These are phyloP conservation scores for Saccostrea glomerata DNA, from an alignment of 1,140 invertebrate genomes.

Conservation along the genomic window DNA sequence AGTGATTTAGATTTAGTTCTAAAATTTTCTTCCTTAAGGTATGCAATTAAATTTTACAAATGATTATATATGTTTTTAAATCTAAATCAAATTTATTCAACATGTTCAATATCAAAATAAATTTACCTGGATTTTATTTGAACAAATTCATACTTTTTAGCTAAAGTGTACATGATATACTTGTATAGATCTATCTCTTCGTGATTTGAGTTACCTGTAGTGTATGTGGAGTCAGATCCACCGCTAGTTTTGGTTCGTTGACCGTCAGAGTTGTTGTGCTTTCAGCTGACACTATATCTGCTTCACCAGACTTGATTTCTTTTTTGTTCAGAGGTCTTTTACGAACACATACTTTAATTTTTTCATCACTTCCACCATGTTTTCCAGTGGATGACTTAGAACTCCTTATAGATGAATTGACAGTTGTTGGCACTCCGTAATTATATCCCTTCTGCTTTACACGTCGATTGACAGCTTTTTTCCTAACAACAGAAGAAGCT, in stretches of 20 bases:
- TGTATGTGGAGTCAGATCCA: slow-evolving; percentile 96
- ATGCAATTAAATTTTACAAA: too few relatives aligned
- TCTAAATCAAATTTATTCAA: too few relatives aligned
- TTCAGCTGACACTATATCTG: slow-evolving; percentile 96
- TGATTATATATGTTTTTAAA: too few relatives aligned
- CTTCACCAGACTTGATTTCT: slow-evolving; percentile 83
- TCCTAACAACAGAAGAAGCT: slow-evolving; percentile 52
- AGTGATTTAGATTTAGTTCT: too few relatives aligned
- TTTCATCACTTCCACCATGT: slow-evolving; percentile 61
- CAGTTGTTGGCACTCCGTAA: slow-evolving; percentile 74
- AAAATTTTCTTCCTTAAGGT: too few relatives aligned
- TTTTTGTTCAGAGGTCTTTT: slow-evolving; percentile 97
- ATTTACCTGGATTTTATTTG: too few relatives aligned
- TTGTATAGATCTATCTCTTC: too few relatives aligned
- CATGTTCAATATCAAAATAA: too few relatives aligned
- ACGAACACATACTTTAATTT: slow-evolving; percentile 96
- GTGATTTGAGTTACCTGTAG: slow-evolving; percentile 67
- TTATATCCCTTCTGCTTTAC: slow-evolving; percentile 74
- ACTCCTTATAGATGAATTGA: slow-evolving; percentile 39
- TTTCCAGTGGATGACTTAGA: slow-evolving; percentile 48
- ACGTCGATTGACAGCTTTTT: slow-evolving; percentile 60
- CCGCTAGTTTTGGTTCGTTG: slow-evolving; percentile 97
- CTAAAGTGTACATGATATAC: too few relatives aligned
- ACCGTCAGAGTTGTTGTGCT: slow-evolving; percentile 95
- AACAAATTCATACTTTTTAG: too few relatives aligned